Base-by-base conservation (phyloP, 2,113 vertebrate genomes). In the Caretta caretta region DNA sequence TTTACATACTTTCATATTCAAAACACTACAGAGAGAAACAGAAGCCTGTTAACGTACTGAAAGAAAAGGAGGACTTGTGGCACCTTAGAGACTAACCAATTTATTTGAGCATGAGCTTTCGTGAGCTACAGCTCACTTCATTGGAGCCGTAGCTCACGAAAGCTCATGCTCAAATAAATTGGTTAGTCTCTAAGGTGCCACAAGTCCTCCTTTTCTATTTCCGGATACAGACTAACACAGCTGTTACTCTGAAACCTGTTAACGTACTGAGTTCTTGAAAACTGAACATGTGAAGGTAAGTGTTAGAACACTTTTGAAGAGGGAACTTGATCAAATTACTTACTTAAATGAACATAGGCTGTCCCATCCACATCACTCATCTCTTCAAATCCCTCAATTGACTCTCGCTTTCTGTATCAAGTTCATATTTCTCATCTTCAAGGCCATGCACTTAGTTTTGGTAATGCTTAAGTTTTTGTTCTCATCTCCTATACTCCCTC, bases 1-100 rank as follows among this genome's bases (percentile, higher is more conserved):
- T 62, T 93, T 88, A 14, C 42, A 89, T 49, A n/a, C 59, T 92
- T 93, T 88, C 90, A 93, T 22, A 83, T 35, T 27, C 80, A 92
- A 92, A 22, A 49, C 72, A 87, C 51, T 14, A 48, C 6, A 54
- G 35, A 53, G 35, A 53, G 91, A 87, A 94, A 92, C 96, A 95
- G 90, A 38, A 46, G 92, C 49, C 80, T 95, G 72, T 83, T 88
- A 84, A 35, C 16, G 48, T 38, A 53, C 9, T 81, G 80, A 29
- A 42, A 42, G 38, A 42, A 42, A 42, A 42, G 38, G 38, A 42
- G 38, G 38, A 42, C 38, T 42, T 42, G 38, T 42, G 38, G 38
- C 38, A 42, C 38, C 38, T 42, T 42, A 42, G 38, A 42, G 38
- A 42, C 38, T 42, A 42, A 42, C 38, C 38, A 42, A 42, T 42